Evolutionary conservation across 2,797 vertebrate species (phyloP).

Genomic region (Pygocentrus nattereri): DNA sequence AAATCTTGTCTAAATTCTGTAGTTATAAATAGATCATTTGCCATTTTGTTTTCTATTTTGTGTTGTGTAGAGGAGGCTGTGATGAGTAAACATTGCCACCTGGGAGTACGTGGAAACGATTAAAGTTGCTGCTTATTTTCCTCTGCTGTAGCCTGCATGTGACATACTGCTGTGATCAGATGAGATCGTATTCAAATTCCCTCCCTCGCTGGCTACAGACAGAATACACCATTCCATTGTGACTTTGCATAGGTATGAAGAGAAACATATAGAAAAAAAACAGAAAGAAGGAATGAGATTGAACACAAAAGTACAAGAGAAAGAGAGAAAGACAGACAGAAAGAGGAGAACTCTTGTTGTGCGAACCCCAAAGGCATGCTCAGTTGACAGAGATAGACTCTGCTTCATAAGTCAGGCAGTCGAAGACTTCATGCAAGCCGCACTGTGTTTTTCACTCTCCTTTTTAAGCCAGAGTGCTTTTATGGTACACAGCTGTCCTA

Average conservation of each 20-base stretch:
- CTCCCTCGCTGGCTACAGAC: neutral
- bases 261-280: neutral
- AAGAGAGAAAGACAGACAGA: slow-evolving; percentile 12
- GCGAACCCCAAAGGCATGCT: slow-evolving; percentile 1
- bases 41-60: slow-evolving; percentile 24
- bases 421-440: slow-evolving; percentile 32
- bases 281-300: neutral
- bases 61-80: neutral
- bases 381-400: slow-evolving; percentile 20
- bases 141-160: slow-evolving; percentile 6
- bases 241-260: neutral
- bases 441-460: slow-evolving; percentile 4
- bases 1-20: neutral
- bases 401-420: slow-evolving; percentile 24
- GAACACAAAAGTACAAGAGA: slow-evolving; percentile 5
- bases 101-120: slow-evolving; percentile 27
- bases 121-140: slow-evolving; percentile 35
- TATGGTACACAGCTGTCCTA: slow-evolving; percentile 33
- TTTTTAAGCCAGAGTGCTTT: neutral
- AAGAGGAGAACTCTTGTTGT: slow-evolving; percentile 15
- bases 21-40: neutral
- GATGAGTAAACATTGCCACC: slow-evolving; percentile 41
- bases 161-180: slow-evolving; percentile 8
- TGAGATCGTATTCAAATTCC: slow-evolving; percentile 27
- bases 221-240: neutral